These are phyloP conservation scores for Strigamia transsilvanica DNA, from an alignment of 2,888 invertebrate genomes.

Conservation along the genomic window DNA sequence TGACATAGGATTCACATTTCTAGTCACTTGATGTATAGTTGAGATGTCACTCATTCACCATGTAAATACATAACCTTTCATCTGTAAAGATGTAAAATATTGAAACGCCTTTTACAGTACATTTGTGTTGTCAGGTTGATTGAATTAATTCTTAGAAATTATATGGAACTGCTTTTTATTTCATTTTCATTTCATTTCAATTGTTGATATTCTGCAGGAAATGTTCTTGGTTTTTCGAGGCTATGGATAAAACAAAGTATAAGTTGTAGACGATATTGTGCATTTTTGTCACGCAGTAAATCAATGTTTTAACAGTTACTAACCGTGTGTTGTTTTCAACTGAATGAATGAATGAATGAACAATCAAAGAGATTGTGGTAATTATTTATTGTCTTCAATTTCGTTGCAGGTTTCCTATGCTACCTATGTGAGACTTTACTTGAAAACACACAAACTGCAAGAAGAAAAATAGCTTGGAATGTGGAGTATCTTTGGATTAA, in stretches of 20 bases:
- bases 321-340: background rate
- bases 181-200: too few species aligned
- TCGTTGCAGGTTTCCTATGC: background rate
- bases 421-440: background rate
- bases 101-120: constrained; percentile 32
- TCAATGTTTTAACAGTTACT: constrained; percentile 30
- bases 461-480: background rate
- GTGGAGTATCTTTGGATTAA: background rate
- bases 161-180: background rate
- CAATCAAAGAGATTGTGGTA: too few species aligned
- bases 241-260: background rate
- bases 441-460: background rate
- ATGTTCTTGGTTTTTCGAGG: too few species aligned
- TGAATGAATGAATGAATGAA: too few species aligned
- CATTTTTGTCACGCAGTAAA: constrained; percentile 34
- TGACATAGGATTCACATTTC: constrained; percentile 20
- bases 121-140: background rate
- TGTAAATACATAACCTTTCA: constrained; percentile 38
- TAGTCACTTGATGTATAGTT: constrained; percentile 38
- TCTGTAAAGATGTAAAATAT: constrained; percentile 38
- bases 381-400: too few species aligned
- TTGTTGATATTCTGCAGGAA: too few species aligned
- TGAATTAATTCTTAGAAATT: background rate
- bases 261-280: constrained; percentile 28
- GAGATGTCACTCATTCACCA: constrained; percentile 35